Base-by-base conservation (phyloP, 2,797 vertebrate species). In the Tapera naevia region DNA sequence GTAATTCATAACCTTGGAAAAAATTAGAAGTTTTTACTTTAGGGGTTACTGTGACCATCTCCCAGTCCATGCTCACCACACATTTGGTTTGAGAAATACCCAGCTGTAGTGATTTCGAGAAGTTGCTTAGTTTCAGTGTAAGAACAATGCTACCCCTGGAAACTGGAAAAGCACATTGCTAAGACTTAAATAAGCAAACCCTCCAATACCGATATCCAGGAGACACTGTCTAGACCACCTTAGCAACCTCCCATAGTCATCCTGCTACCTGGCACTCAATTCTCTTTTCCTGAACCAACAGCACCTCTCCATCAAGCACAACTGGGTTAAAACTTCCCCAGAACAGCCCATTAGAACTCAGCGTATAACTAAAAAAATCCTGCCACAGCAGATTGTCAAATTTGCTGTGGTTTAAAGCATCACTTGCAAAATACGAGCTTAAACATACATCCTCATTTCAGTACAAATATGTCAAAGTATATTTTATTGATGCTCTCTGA, bases 401-500 rank as follows among this genome's bases (percentile, higher is more conserved):
- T 39, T 5, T 17, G 50, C 27, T 76, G 25, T 45, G 70, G 80
- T 90, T 95, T 91, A 89, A 39, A 71, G 33, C 17, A 66, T 27
- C 28, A 24, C 30, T 62, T 73, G 57, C 28, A 41, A 92, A 85
- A 57, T 9, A 66, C 1, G 10, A 82, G 13, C 33, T 80, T 89
- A 85, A 85, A 89, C 39, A 94, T 18, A 91, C 15, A 50, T 37
- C 76, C 60, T 89, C 18, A 87, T 50, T 85, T 89, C 72, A 83
- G 30, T 4, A 72, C 66, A 67, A 89, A n/a, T 80, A 57, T 4
- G 12, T 78, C 37, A 94, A 96, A 95, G 75, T 93, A 61, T 65
- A 94, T 76, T 97, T 97, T 97, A 97, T 96, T 97, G 78, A 94
- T 48, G 95, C 27, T 94, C 74, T 96, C 80, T 73, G 80, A 95